phyloP scores from a whole-genome alignment of 2,888 invertebrate genomes.

The Pachycephus smyrnensis region DNA sequence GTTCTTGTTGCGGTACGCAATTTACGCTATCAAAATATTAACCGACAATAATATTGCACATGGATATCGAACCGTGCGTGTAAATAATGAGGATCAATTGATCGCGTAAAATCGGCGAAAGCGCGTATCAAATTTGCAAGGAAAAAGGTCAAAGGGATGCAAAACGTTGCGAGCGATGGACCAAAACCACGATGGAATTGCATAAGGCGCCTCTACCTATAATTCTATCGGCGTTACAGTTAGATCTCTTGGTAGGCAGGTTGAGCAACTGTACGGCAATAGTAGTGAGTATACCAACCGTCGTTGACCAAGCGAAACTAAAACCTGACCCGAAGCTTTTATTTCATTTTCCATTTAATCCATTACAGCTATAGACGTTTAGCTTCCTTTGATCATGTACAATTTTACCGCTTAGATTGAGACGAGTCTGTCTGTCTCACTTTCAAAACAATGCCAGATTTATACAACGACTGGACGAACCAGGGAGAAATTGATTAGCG shows the following conservation, averaged over 20 bases:
- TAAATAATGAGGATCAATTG: not conserved
- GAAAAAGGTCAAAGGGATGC: slow-evolving; percentile 5
- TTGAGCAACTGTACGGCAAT: not conserved
- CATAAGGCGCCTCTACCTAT: slow-evolving; percentile 23
- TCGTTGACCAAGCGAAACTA: slow-evolving; percentile 31
- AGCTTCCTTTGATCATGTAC: not conserved
- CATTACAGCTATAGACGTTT: not conserved
- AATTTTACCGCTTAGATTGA: not conserved
- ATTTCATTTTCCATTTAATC: slow-evolving; percentile 5
- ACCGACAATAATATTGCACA: slow-evolving; percentile 49
- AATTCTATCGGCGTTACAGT: slow-evolving; percentile 23
- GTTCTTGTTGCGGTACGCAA: not conserved
- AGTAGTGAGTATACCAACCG: slow-evolving; percentile 14
- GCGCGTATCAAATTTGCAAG: not conserved
- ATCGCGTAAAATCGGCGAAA: slow-evolving; percentile 20
- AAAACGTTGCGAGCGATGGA: slow-evolving; percentile 2
- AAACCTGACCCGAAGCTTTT: slow-evolving; percentile 21
- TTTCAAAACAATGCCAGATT: not conserved
- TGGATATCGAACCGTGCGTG: not conserved
- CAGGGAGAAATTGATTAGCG: not conserved
- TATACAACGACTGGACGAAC: not conserved
- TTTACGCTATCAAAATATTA: not conserved
- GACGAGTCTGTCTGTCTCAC: not conserved
- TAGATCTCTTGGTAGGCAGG: slow-evolving; percentile 12
- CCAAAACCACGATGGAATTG: slow-evolving; percentile 31